A percentile compares a stretch with the other conserved stretches of the same genome.
Evolutionary conservation across 2,888 invertebrate species (phyloP).

Genomic region (Ceratothoa steindachneri): DNA sequence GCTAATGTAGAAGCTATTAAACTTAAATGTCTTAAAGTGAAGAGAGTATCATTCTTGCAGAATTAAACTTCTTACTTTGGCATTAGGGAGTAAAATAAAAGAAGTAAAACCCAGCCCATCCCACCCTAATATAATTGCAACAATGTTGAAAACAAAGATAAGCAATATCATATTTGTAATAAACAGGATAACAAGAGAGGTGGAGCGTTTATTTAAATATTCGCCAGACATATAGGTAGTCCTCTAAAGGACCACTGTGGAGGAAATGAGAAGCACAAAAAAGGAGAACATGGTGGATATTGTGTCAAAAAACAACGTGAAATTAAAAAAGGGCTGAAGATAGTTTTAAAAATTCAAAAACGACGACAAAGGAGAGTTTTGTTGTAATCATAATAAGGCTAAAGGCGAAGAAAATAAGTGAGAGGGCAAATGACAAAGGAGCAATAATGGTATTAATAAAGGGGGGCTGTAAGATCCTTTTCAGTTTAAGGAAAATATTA

Average conservation of each 20-base stretch:
- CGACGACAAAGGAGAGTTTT: too few relatives aligned
- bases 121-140: slow-evolving; percentile 68
- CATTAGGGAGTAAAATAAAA: slow-evolving; percentile 71
- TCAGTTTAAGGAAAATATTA: not conserved
- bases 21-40: not conserved
- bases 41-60: not conserved
- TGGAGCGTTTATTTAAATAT: slow-evolving; percentile 57
- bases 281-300: not conserved
- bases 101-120: slow-evolving; percentile 69
- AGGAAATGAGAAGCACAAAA: not conserved
- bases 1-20: not conserved
- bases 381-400: too few relatives aligned
- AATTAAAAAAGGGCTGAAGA: too few relatives aligned
- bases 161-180: slow-evolving; percentile 65
- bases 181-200: slow-evolving; percentile 64
- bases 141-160: slow-evolving; percentile 66
- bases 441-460: too few relatives aligned
- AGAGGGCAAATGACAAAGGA: too few relatives aligned
- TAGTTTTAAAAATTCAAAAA: too few relatives aligned
- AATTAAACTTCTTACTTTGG: slow-evolving; percentile 52
- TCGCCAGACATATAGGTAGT: not conserved
- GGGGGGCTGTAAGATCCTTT: too few relatives aligned
- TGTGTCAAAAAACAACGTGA: not conserved
- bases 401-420: too few relatives aligned
- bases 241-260: not conserved